Percentiles rank a stretch among this genome's conserved stretches.
These are phyloP conservation scores for Xenops minutus DNA, from an alignment of 2,797 vertebrate genomes.

Conservation along the genomic window DNA sequence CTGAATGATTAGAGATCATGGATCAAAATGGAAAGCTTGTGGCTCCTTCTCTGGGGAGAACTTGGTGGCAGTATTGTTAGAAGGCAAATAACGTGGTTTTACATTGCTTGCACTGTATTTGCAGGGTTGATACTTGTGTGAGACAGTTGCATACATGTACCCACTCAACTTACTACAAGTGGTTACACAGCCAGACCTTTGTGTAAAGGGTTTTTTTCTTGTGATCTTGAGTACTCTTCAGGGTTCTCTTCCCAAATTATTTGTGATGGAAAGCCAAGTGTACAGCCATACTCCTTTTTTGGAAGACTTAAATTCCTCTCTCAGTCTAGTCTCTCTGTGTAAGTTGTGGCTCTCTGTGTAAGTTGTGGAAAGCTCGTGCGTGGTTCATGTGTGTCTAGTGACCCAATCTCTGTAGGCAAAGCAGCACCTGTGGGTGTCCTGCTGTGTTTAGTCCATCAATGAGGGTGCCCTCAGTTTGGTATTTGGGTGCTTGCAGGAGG, in stretches of 20 bases:
- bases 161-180: not conserved
- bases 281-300: not conserved
- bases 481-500: not conserved
- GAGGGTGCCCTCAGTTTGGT: not conserved
- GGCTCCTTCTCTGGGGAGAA: not conserved
- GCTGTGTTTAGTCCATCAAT: accelerated
- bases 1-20: not conserved
- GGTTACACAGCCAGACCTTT: not conserved
- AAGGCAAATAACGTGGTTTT: not conserved
- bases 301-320: not conserved
- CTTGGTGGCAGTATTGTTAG: not conserved
- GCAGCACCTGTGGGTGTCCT: not conserved
- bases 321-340: not conserved
- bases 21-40: not conserved
- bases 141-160: not conserved
- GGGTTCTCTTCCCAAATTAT: not conserved
- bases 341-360: not conserved
- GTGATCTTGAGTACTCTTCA: not conserved
- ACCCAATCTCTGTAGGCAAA: not conserved
- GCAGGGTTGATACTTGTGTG: not conserved
- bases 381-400: accelerated
- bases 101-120: not conserved
- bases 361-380: accelerated
- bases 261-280: not conserved
- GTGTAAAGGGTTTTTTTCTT: not conserved